A percentile compares a stretch with the other conserved stretches of the same genome.
Conservation (phyloP, 1,140 invertebrate genomes). For the Carposina sasakii region DNA sequence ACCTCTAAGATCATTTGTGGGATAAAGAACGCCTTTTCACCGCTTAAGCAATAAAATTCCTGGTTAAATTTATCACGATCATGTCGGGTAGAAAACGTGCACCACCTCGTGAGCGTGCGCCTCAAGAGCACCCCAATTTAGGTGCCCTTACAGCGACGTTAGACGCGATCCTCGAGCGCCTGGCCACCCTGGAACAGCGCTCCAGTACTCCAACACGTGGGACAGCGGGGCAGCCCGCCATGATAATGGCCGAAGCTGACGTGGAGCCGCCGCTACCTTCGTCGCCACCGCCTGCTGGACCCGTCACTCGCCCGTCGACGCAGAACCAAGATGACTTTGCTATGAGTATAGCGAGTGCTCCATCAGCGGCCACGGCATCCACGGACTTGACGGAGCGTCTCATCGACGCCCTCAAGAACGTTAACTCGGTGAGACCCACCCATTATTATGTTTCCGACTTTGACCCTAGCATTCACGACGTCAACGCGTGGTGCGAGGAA, state of each 20-base stretch:
- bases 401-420: no score
- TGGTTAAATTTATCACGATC: no score
- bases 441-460: no score
- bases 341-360: not conserved
- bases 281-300: not conserved
- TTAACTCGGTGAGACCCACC: no score
- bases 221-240: not conserved
- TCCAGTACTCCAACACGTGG: not conserved
- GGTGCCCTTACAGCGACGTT: not conserved
- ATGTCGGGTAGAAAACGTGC: conserved; percentile 1
- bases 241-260: not conserved
- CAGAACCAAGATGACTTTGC: no score
- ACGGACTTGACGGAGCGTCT: conserved; percentile 7
- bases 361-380: not conserved
- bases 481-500: conserved; percentile 10
- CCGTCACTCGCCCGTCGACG: no score
- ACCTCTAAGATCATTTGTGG: no score
- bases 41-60: no score
- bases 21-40: no score
- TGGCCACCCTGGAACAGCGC: conserved; percentile 7
- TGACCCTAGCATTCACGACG: no score
- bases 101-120: conserved; percentile 1
- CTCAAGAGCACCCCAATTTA: not conserved
- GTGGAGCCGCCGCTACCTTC: not conserved
- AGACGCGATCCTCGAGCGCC: conserved; percentile 6